Base-by-base conservation (phyloP, 2,888 invertebrate species). In the Miltochrista miniata region DNA sequence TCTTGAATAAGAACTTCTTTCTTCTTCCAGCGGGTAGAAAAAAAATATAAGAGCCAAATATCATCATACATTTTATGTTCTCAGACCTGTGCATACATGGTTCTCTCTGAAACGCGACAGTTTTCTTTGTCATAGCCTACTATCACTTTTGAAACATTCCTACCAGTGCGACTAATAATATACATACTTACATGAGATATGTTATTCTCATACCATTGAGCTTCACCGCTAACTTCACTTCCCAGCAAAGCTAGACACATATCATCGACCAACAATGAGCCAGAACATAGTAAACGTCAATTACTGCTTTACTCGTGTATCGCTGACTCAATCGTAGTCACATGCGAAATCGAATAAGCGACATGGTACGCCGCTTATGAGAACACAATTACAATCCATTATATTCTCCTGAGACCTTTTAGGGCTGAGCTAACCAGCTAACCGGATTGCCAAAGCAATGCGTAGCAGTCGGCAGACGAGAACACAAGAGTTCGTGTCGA, bases 351-450 rank as follows among this genome's bases (percentile, higher is more conserved):
- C 75, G 73, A 78, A 72, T 75, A 71, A 73, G 74, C 74, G 78
- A 80, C 78, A 76, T 74, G 74, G 74, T 68, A 73, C 74, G 59
- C 58, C 78, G 80, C 83, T 88, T 88, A 87, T 87, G 90, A 89
- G 85, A 81, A 86, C 84, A 89, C 87, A 89, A 90, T 89, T 88
- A 89, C 86, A 82, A 80, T 80, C 81, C 83, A 85, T 88, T 89
- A 89, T 86, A 86, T 85, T 82, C 81, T 70, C 76, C 58, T 62
- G 72, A 72, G 74, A 83, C 88, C 85, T 86, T 85, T 87, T 87
- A 79, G 83, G 87, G 74, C 69, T 61, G 56, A 61, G 70, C 69
- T 80, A 77, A 82, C 79, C 79, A 77, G 78, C 78, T 80, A 81
- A 76, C 72, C 74, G 73, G 68, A 64, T 65, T 56, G 61, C 63